Evolutionary conservation across 2,888 invertebrate species (phyloP), one percentile per base, ranked within the genome.

Genomic region (Dicyrtoma fusca): DNA sequence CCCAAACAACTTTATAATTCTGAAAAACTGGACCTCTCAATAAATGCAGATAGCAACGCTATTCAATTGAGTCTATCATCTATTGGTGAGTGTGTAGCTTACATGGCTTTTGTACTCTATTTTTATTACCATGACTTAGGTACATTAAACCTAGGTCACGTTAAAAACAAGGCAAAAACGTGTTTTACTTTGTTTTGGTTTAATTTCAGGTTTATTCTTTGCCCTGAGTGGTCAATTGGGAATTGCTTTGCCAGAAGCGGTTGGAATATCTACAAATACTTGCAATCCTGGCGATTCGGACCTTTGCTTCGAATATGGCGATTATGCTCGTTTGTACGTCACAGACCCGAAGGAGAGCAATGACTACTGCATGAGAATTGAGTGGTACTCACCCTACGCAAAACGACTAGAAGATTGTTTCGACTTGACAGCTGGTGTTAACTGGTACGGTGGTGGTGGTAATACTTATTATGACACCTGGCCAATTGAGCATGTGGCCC

Each of bases 371-470:
- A 61, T 71, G 14, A 44, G 72, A 2, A 34, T 79, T n/a, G 75
- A 77, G 45, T 79, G 79, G 79, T 71, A 72, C 6, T 75, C 77
- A 10, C 42, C 66, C 0, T 73, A 71, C 44, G 75, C 77, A 3
- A 63, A 62, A 34, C 69, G 75, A 68, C 25, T 79, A 14, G 75
- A 77, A 68, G 79, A 79, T 45, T 79, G 79, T 44, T 79, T 73
- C 45, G 72, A 75, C 6, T 21, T 79, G 23, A 44, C 47, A 26
- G 25, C 34, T 47, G 75, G 74, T 10, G 75, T 74, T 4, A 74
- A 79, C 47, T 76, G 75, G 74, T 69, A 45, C n/a, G 69, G 69
- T 26, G 79, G 79, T 0, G 76, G 76, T 34, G 76, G 76, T 6
- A 75, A 75, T 26, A 77, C 71, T 11, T 66, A 72, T 45, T 63